Evolutionary conservation across 2,113 vertebrate genomes (phyloP).

Genomic region (Macrotus californicus): DNA sequence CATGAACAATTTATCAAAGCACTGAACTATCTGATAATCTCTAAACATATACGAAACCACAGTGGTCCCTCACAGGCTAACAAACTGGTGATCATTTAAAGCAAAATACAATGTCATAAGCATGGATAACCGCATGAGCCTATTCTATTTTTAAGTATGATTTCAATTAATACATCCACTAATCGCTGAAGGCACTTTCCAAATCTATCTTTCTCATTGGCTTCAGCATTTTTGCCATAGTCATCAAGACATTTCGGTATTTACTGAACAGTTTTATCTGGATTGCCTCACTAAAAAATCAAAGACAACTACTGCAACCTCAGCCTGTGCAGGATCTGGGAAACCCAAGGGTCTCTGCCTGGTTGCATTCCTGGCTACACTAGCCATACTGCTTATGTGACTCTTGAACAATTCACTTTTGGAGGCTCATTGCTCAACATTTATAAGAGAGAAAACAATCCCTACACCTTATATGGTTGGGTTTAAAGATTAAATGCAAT

Average conservation of each 20-base stretch:
- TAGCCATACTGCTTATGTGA: neutral
- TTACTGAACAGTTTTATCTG: neutral
- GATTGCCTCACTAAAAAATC: neutral
- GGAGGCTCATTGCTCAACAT: neutral
- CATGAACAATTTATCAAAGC: neutral
- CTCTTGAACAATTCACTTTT: neutral
- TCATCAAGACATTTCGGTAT: neutral
- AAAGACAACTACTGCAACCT: neutral
- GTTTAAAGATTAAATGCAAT: neutral
- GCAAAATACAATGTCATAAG: neutral
- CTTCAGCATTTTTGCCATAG: neutral
- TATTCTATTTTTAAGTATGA: constrained; percentile 2
- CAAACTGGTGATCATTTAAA: neutral
- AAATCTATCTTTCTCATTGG: neutral
- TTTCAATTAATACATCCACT: neutral
- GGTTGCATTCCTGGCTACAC: neutral
- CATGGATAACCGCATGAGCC: neutral
- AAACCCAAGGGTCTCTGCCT: neutral
- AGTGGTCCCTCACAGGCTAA: neutral
- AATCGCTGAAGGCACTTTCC: neutral
- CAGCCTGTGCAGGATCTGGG: neutral
- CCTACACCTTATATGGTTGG: neutral
- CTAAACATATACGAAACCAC: neutral
- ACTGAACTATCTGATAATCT: neutral
- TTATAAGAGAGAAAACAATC: neutral